phyloP scores from a whole-genome alignment of 92 coral and sea anemone species.

The Nematostella vectensis region DNA sequence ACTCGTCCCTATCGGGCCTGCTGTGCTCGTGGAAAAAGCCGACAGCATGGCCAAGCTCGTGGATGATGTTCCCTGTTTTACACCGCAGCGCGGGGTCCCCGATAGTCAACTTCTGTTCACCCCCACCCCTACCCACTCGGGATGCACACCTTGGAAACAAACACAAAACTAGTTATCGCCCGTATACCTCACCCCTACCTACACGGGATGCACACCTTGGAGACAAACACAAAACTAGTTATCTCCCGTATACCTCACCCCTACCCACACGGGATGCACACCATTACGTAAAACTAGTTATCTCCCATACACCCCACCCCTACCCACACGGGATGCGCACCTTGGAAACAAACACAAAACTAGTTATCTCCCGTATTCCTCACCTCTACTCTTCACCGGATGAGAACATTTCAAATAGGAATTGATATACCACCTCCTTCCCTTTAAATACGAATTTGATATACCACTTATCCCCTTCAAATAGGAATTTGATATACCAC shows the following conservation, averaged over 20 bases:
- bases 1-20: constrained; percentile 80
- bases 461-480: neutral
- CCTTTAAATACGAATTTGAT: no score
- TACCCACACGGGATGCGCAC: constrained; percentile 92
- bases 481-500: no score
- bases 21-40: constrained; percentile 98
- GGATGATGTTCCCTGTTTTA: constrained; percentile 86
- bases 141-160: constrained; percentile 74
- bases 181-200: constrained; percentile 79
- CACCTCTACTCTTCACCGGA: constrained; percentile 90
- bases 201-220: constrained; percentile 89
- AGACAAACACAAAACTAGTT: neutral
- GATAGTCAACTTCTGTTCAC: constrained; percentile 68
- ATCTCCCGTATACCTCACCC: constrained; percentile 36
- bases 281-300: constrained; percentile 22
- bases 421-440: no score
- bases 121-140: constrained; percentile 81
- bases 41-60: constrained; percentile 83
- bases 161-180: neutral
- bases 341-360: constrained; percentile 29
- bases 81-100: constrained; percentile 65
- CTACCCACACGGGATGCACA: constrained; percentile 96
- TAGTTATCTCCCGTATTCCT: constrained; percentile 5
- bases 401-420: constrained; percentile 62
- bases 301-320: constrained; percentile 52